Evolutionary conservation across 1,140 invertebrate genomes (phyloP), one percentile per base, ranked within the genome.

Genomic region (Physella acuta): DNA sequence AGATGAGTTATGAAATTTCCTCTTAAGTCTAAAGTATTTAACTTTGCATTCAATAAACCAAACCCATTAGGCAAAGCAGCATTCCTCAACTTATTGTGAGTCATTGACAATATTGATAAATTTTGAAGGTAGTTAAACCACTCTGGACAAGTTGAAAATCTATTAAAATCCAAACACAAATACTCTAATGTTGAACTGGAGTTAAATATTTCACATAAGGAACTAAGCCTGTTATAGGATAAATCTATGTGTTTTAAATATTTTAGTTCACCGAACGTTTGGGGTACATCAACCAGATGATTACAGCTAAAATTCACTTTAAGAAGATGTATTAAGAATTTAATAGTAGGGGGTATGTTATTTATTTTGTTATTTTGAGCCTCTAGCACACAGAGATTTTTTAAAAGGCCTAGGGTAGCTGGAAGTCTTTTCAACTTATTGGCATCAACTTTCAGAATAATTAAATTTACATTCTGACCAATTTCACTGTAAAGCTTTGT

Each of bases 161-260:
- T 26, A 49, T 62, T 62, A 14, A 49, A n/a, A 34, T 62, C 60
- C 14, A 62, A 34, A 30, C 4, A 62, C 17, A 62, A 26, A 3
- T 20, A 26, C 37, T 62, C 30, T 4, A 62, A 24, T 1, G 28
- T 49, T 17, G 31, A 34, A 5, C 2, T 49, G 17, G 60, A 62
- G 2, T 17, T 3, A 30, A 37, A 62, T 4, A 2, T 24, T 1
- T 49, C n/a, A 62, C 36, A 44, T 34, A 62, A 49, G n/a, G 37
- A 37, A 3, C n/a, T 30, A 2, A 62, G 11, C 28, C 44, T 62
- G 37, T 62, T 62, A 34, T 62, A 26, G 20, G 60, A 62, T 2
- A 62, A 62, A n/a, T 62, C 60, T 26, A 62, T 44, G 30, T 49
- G 60, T n/a, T 24, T 62, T 5, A 62, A 3, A 62, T 62, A 39